phyloP scores from a whole-genome alignment of 1,140 invertebrate genomes.

The Penaeus chinensis region DNA sequence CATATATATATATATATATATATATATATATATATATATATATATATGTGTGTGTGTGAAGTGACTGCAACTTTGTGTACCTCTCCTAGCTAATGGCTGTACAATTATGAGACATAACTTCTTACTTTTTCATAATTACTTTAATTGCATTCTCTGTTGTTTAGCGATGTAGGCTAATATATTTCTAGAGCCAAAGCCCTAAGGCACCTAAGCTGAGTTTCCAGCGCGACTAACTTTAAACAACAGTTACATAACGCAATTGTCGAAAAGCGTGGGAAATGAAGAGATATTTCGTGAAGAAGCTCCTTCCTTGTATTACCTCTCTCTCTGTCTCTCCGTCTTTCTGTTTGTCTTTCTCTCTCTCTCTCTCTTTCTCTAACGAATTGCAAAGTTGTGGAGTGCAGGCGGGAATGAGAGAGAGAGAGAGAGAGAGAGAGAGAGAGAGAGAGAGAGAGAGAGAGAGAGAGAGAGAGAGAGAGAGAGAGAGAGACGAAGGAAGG shows the following conservation, averaged over 20 bases:
- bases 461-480: constrained; percentile 14
- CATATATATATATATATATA: constrained; percentile 18
- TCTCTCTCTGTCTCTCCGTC: not conserved
- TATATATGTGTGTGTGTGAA: not conserved
- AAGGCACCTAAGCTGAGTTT: no score
- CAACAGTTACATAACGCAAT: no score
- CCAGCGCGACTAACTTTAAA: no score
- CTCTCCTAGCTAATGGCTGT: not conserved
- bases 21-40: constrained; percentile 26
- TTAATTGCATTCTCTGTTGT: no score
- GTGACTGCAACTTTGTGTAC: not conserved
- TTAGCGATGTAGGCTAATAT: no score
- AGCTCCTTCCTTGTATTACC: not conserved
- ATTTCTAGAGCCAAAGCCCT: no score
- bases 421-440: constrained; percentile 25
- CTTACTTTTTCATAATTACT: not conserved
- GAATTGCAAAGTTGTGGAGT: not conserved
- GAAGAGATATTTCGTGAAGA: not conserved
- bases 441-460: not conserved
- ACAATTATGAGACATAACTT: not conserved
- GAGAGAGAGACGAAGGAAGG: not conserved
- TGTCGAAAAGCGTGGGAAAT: no score
- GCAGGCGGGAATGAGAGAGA: constrained; percentile 3
- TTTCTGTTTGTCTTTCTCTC: not conserved
- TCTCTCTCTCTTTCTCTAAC: not conserved